Base-by-base conservation (phyloP, 92 coral and sea anemone species). In the Phymanthus crucifer region DNA sequence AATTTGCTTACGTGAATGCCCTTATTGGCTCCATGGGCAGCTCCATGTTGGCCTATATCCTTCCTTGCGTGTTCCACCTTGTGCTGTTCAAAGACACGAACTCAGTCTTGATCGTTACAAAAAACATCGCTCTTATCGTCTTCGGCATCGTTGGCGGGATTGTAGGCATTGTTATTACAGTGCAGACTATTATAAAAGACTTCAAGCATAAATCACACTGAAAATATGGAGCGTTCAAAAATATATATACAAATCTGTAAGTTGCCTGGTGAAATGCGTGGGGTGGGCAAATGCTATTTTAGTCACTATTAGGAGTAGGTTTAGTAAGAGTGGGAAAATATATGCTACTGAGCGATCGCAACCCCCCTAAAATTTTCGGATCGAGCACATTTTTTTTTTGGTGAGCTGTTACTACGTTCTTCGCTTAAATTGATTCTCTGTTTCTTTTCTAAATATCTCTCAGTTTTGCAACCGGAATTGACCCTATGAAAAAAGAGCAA, bases 1-100 rank as follows among this genome's bases (percentile, higher is more conserved):
- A 92, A 81, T 92, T 92, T 84, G 97, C 97, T 36, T 92, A 92
- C 43, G 94, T 92, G 48, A 92, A 85, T 74, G 94, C 97, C 17
- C 80, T 92, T 31, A 90, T 87, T 82, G 97, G 97, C 18, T 92
- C 97, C 3, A 79, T 92, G 45, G 97, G 97, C 33, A 89, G 97
- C 77, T 92, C 97, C 5, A 89, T 90, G 58, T 52, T 92, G 83
- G 97, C 97, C 4, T 92, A 87, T 74, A 92, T 92, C 71, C 83
- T 92, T 33, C 97, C 97, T 2, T 89, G 94, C 48, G 74, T 70
- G 3, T 92, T 89, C 73, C 90, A 90, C 68, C 87, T 92, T 26
- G 89, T 90, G 27, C 82, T 92, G 24, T 83, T 82, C 47, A 92
- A 90, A 73, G 75, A 90, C 34, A 82, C 83, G 68, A 92, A 90